Evolutionary conservation across 2,113 vertebrate species (phyloP).

Genomic region (Crotalus horridus): DNA sequence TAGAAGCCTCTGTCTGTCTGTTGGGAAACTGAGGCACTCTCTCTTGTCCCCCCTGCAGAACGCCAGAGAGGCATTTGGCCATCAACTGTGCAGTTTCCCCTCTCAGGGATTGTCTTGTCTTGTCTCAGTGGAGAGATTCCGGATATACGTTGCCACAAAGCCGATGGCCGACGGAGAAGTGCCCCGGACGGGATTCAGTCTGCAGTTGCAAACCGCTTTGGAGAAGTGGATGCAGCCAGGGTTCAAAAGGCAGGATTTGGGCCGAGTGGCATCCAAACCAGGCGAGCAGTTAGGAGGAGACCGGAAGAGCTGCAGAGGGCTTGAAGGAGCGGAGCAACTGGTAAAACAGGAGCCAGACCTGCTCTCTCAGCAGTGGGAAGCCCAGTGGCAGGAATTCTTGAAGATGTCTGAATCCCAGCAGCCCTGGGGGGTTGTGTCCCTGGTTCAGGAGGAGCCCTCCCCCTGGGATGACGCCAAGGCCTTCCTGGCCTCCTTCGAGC

Average conservation of each 20-base stretch:
- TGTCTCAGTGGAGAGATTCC: neutral
- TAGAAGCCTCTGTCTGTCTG: neutral
- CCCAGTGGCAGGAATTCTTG: constrained; percentile 17
- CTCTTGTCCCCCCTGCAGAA: neutral
- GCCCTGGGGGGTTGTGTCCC: neutral
- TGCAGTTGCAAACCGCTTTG: neutral
- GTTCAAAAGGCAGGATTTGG: neutral
- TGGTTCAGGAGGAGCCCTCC: neutral
- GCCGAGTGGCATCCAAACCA: neutral
- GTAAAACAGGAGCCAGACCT: neutral
- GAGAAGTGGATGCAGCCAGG: constrained; percentile 1
- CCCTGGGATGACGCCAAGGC: neutral
- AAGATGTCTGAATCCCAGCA: neutral
- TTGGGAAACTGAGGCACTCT: neutral
- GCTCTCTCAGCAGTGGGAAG: constrained; percentile 1
- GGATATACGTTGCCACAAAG: neutral
- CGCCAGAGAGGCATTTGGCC: neutral
- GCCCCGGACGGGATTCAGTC: neutral
- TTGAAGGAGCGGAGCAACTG: neutral
- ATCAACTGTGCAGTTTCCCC: neutral
- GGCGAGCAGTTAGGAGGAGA: neutral
- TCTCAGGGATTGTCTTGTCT: neutral
- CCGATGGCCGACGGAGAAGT: neutral
- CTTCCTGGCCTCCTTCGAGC: constrained; percentile 14
- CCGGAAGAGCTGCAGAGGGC: neutral